A percentile compares a stretch with the other conserved stretches of the same genome.
These are phyloP conservation scores for Formica aserva DNA, from an alignment of 2,888 invertebrate species.

Conservation along the genomic window DNA sequence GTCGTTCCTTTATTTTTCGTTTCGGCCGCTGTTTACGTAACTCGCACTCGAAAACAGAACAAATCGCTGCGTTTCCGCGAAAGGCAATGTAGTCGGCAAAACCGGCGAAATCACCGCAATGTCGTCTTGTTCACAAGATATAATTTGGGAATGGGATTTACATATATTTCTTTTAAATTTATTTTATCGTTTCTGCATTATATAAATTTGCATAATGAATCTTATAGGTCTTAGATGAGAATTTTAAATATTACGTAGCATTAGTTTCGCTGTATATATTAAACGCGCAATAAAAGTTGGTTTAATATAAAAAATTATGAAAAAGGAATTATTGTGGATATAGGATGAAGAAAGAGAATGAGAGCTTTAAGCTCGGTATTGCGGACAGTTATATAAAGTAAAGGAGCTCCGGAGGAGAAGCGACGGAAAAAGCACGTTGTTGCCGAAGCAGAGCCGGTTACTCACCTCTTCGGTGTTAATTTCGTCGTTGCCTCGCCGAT, in stretches of 20 bases:
- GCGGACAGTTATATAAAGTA: constrained; percentile 14
- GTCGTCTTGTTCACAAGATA: neutral
- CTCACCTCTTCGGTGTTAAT: constrained; percentile 75
- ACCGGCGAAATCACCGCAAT: neutral
- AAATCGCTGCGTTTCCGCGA: constrained; percentile 19
- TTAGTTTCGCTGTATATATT: neutral
- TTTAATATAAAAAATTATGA: neutral
- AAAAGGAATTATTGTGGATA: neutral
- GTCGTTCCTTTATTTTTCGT: constrained; percentile 9
- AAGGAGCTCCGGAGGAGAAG: neutral
- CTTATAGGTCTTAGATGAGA: neutral
- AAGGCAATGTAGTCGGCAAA: neutral
- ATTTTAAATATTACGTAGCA: neutral
- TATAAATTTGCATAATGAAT: neutral
- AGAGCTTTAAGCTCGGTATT: constrained; percentile 8
- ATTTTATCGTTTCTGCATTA: neutral
- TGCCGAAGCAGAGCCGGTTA: constrained; percentile 66
- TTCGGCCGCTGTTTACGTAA: constrained; percentile 23
- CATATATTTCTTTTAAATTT: neutral
- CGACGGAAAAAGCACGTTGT: constrained; percentile 33
- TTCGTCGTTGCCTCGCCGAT: constrained; percentile 67
- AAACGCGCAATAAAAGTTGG: neutral
- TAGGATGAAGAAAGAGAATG: neutral
- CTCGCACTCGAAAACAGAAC: constrained; percentile 31
- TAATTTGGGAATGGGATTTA: neutral